These are phyloP conservation scores for Mormyrops boulengeri DNA, from an alignment of 2,797 vertebrate genomes.

Conservation along the genomic window DNA sequence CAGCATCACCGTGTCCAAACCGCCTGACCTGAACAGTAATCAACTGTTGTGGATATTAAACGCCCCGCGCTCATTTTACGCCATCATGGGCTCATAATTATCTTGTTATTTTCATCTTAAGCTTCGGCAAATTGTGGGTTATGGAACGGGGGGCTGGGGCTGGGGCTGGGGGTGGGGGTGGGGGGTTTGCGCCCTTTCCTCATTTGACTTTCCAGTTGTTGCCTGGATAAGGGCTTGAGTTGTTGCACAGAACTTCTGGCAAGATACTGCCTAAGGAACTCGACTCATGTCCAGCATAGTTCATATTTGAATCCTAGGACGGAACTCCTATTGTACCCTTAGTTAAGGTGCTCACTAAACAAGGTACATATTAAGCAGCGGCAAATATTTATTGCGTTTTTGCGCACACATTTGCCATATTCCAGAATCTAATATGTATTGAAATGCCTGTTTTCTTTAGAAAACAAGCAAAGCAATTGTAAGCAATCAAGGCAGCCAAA, in stretches of 20 bases:
- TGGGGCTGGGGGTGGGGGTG: too few species aligned
- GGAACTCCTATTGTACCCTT: not conserved
- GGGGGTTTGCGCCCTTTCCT: not conserved
- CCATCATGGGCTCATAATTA: not conserved
- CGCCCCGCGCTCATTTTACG: not conserved
- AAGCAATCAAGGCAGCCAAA: not conserved
- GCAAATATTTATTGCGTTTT: not conserved
- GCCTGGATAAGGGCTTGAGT: not conserved
- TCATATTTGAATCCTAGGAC: not conserved
- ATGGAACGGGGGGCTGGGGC: not conserved
- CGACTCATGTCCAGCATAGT: not conserved
- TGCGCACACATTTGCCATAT: not conserved
- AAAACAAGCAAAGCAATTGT: not conserved
- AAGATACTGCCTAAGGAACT: not conserved
- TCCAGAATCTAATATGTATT: not conserved
- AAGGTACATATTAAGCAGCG: not conserved
- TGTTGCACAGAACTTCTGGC: not conserved
- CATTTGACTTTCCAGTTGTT: not conserved
- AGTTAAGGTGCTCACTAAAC: not conserved
- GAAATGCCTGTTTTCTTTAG: not conserved
- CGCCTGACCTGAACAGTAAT: not conserved
- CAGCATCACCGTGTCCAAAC: not conserved
- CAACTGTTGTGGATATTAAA: conserved; percentile 4
- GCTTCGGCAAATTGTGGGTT: not conserved
- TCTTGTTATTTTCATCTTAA: not conserved